Evolutionary conservation across 1,140 invertebrate species (phyloP).

Genomic region (Hyles euphorbiae): DNA sequence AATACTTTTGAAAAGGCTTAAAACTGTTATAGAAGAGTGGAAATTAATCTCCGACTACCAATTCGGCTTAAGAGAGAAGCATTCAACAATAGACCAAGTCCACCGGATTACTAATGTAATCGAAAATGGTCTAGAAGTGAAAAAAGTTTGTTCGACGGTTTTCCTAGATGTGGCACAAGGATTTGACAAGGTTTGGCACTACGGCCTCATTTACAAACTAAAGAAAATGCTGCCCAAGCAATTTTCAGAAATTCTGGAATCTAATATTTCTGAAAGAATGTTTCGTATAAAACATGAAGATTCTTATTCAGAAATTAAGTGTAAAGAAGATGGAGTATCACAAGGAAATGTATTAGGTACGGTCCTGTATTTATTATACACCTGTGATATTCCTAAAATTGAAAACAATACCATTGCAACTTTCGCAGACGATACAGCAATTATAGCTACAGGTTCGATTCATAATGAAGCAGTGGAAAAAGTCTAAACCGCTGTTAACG

Average conservation of each 20-base stretch:
- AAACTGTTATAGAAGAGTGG: slow-evolving; percentile 15
- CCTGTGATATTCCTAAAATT: background rate
- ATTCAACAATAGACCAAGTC: slow-evolving; percentile 34
- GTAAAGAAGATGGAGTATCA: slow-evolving; percentile 6
- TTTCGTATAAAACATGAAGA: slow-evolving; percentile 12
- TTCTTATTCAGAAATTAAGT: slow-evolving; percentile 9
- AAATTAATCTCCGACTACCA: slow-evolving; percentile 36
- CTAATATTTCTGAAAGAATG: slow-evolving; percentile 6
- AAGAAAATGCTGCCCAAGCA: slow-evolving; percentile 11
- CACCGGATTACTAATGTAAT: slow-evolving; percentile 27
- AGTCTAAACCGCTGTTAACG: slow-evolving; percentile 5
- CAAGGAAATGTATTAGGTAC: slow-evolving; percentile 9
- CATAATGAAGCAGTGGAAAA: slow-evolving; percentile 7
- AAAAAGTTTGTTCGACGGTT: slow-evolving; percentile 10
- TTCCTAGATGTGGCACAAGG: slow-evolving; percentile 4
- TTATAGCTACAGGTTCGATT: slow-evolving; percentile 9
- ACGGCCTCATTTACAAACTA: background rate
- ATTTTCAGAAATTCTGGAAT: slow-evolving; percentile 11
- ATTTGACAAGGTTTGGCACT: background rate
- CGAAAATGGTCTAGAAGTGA: slow-evolving; percentile 8
- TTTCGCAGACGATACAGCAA: slow-evolving; percentile 11
- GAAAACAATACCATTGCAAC: slow-evolving; percentile 8
- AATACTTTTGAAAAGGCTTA: slow-evolving; percentile 36
- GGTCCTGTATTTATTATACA: slow-evolving; percentile 9
- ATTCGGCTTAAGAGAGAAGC: slow-evolving; percentile 37